A percentile compares a stretch with the other conserved stretches of the same genome.
phyloP scores from a whole-genome alignment of 2,113 vertebrate species.

The Vireo altiloquus region DNA sequence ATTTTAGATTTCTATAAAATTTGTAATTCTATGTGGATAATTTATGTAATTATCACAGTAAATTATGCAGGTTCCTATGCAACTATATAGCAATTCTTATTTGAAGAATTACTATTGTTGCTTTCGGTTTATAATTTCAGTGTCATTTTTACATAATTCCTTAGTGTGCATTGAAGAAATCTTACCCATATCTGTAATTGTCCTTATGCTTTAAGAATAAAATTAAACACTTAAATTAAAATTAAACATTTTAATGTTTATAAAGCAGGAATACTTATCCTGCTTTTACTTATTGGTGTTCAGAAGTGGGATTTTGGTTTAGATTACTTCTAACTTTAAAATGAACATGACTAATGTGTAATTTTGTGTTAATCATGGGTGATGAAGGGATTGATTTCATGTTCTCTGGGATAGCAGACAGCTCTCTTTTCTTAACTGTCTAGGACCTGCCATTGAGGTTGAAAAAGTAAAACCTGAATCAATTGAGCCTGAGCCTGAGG shows the following conservation, averaged over 20 bases:
- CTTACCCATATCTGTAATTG: not conserved
- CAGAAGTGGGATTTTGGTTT: constrained; percentile 9
- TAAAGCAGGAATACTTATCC: constrained; percentile 8
- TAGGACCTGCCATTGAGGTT: constrained; percentile 82
- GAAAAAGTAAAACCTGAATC: constrained; percentile 81
- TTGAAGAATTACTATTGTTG: constrained; percentile 21
- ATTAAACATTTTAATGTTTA: not conserved
- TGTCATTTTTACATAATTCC: not conserved
- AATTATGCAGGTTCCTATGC: not conserved
- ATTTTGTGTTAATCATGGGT: constrained; percentile 61
- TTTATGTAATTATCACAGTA: not conserved
- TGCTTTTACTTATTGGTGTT: not conserved
- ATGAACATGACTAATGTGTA: constrained; percentile 25
- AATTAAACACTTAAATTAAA: constrained; percentile 1
- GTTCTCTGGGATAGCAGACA: constrained; percentile 75
- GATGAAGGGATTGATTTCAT: constrained; percentile 64
- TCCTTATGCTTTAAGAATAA: not conserved
- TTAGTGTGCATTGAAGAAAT: not conserved
- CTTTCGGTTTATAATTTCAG: not conserved
- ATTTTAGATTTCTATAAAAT: not conserved
- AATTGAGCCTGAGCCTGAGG: constrained; percentile 78
- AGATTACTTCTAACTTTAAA: not conserved
- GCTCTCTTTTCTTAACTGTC: constrained; percentile 78
- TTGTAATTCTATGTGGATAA: not conserved
- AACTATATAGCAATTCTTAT: not conserved